Base-by-base conservation (phyloP, 2,113 vertebrate genomes). In the Takifugu bimaculatus region DNA sequence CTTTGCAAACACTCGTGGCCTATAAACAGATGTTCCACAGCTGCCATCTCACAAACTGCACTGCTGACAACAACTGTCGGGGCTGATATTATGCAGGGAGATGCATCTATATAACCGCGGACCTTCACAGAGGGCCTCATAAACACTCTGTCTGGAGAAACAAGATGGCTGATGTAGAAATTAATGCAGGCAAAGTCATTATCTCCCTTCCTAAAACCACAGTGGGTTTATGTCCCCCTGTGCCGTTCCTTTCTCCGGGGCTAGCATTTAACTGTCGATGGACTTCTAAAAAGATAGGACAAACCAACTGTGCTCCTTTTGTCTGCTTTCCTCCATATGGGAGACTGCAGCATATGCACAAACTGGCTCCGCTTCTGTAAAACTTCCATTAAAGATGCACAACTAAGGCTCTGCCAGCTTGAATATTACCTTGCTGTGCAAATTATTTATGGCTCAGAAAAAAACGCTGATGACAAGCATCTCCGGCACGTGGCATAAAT, bases 321-420 rank as follows among this genome's bases (percentile, higher is more conserved):
- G 77, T 84, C 85, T 85, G 83, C 68, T 73, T 69, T 60, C 75
- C 78, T 86, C 88, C 89, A 89, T 92, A 88, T 91, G 89, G 85
- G 82, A 81, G 79, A 74, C 62, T 74, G 81, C 84, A 83, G 85
- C 90, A 92, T 91, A 92, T 91, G 90, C 82, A 88, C 68, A 80
- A 88, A 89, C 90, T 91, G 88, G 84, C 89, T 85, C 77, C 43
- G 86, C 87, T 91, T 92, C 90, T 92, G 91, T 89, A 89, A 91
- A 91, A 90, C 73, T 87, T 88, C 90, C 90, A 92, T 92, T 91
- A 91, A 91, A 91, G 89, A 91, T 92, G 91, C 88, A 91, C 90
- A 92, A 92, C 85, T 91, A 91, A 90, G 85, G 85, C 90, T 92
- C 85, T 82, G 87, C 90, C 90, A 91, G 91, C 90, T 91, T 91